Base-by-base conservation (phyloP, 1,140 invertebrate genomes). In the Anastatus disparis region DNA sequence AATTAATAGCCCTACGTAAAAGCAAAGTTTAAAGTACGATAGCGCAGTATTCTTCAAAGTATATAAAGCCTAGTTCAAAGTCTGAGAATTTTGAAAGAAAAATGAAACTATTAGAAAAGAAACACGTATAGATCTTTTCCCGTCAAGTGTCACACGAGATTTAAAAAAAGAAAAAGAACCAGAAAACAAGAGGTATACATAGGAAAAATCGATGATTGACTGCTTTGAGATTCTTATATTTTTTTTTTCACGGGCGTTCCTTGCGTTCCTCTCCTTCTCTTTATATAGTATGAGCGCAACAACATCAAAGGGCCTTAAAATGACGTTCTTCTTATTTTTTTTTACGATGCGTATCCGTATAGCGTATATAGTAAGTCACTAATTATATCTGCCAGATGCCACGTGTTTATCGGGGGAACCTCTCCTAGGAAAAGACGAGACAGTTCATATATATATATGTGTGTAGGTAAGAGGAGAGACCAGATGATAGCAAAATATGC, bases 361-460 rank as follows among this genome's bases (percentile, higher is more conserved):
- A 20, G 31, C 62, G 6, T 31, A 40, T 13, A 0, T 10, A n/a
- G n/a, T n/a, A n/a, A 40, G 20, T 53, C 52, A 35, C 63, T 66
- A 66, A 66, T 66, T 68, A 59, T 68, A 68, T 68, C 55, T 59
- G 29, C 65, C 65, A 68, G 65, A 68, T 68, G 65, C 65, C 55
- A 68, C 65, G 42, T 68, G 65, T 68, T 68, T 68, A 68, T 68
- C 53, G 42, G 44, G 17, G 13, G 17, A n/a, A n/a, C n/a, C n/a
- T n/a, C n/a, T n/a, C n/a, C n/a, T 24, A 6, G 24, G 29, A n/a
- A 29, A 17, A 46, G 15, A 38, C 15, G n/a, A 9, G 22, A 7
- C n/a, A n/a, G n/a, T n/a, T n/a, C n/a, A n/a, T n/a, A n/a, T n/a
- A n/a, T n/a, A n/a, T n/a, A n/a, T n/a, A n/a, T n/a, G n/a, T 8